Conservation (phyloP, 2,113 vertebrate species). For the Callipepla squamata region DNA sequence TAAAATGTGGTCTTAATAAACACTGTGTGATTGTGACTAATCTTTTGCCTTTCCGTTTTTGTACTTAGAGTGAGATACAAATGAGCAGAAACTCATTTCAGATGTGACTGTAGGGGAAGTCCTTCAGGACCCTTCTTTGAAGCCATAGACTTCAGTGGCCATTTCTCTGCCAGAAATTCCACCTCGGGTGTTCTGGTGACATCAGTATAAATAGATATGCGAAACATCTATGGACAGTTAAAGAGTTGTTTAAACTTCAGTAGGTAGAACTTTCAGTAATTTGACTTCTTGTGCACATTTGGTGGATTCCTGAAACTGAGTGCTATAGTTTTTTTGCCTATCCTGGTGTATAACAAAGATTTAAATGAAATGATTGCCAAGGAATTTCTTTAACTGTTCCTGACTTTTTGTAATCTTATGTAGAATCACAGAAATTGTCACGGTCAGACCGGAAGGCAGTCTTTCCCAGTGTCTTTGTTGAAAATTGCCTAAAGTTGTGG, state of each 20-base stretch:
- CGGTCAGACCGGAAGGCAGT: not conserved
- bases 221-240: not conserved
- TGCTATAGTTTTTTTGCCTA: not conserved
- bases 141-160: not conserved
- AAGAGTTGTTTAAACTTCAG: not conserved
- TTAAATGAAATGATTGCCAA: not conserved
- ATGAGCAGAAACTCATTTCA: not conserved
- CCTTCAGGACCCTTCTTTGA: not conserved
- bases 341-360: not conserved
- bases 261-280: not conserved
- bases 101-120: not conserved
- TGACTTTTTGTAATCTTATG: not conserved
- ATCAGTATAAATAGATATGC: not conserved
- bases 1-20: not conserved
- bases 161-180: conserved; percentile 16
- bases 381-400: not conserved
- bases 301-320: not conserved
- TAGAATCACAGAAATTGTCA: not conserved
- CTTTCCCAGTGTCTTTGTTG: not conserved
- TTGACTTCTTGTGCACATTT: not conserved
- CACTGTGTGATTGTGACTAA: not conserved
- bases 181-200: not conserved
- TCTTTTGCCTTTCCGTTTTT: not conserved
- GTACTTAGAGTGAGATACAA: not conserved
- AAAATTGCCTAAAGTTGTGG: not conserved